Evolutionary conservation across 1,140 invertebrate species (phyloP), one percentile per base, ranked within the genome.

Genomic region (Bombus consobrinus): DNA sequence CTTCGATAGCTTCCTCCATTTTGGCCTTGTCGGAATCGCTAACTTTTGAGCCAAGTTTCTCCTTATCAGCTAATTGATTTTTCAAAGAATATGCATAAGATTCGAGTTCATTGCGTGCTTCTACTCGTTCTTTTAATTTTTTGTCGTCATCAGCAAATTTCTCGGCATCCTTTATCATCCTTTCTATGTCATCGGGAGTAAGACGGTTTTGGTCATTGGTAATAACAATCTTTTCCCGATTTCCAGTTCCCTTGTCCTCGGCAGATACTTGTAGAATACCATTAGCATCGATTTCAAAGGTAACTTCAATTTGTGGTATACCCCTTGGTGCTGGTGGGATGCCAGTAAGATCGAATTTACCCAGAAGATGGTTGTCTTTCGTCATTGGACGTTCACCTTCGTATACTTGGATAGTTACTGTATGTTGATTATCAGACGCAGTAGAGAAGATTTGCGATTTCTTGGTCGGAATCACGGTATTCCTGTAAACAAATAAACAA

Each of bases 371-470:
- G 95, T 99, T 99, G 94, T 99, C 99, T 95, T 99, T 99, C 85
- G 99, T 99, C 99, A 99, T 99, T 47, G 99, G 98, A 93, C 99
- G 97, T 96, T 99, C 99, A 93, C 99, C 99, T 96, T 99, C 98
- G 94, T 97, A 99, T 0, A 99, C 98, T 95, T 99, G 99, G 94
- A 99, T 99, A 64, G 99, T 99, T 13, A 99, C 99, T 37, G 99
- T 99, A 95, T 99, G 98, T 94, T 99, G 99, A 94, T 99, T 99
- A 93, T 99, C 99, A 32, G 98, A 98, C 69, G 99, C 99, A 18
- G 99, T 99, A 1, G 99, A 99, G 97, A 99, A 99, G 91, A 99
- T 99, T 94, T 99, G 99, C 10, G 98, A 99, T 94, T 99, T 99
- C 96, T 99, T 99, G n/a, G 99, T 99, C 32, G 99, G 99, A 91